Base-by-base conservation (phyloP, 2,888 invertebrate species). In the Drosophila rubida region DNA sequence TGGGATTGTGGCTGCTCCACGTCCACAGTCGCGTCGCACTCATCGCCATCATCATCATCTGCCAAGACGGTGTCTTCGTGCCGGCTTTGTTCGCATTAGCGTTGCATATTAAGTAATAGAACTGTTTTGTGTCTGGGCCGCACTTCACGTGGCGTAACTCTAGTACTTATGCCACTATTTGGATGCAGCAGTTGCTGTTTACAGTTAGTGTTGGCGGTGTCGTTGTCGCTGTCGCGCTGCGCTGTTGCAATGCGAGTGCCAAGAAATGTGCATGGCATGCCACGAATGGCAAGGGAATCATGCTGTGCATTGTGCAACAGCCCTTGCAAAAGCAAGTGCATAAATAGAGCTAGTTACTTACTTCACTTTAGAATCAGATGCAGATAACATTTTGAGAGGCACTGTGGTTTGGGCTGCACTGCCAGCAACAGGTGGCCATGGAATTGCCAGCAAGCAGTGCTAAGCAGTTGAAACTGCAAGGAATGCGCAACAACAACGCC, bases 21-120 rank as follows among this genome's bases (percentile, higher is more conserved):
- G 44, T 70, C 37, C 30, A 35, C 35, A 35, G 7, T 13, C 35
- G 49, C 42, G 32, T 30, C 42, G n/a, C 46, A 37, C 41, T 19
- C 39, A 51, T 44, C 37, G 37, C 25, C 44, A 44, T 49, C 58
- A 45, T 48, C 61, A 37, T 37, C 35, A 37, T 37, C 35, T 37
- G 13, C 35, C 35, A 14, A 13, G 35, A 13, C 35, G 14, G 54
- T 35, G 50, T 65, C 55, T 69, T 79, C 83, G 83, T 85, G 73
- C 74, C 60, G 84, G 66, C 66, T 77, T 86, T 80, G 87, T 82
- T 82, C 83, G 88, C 83, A 83, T 87, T 82, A 83, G 80, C 55
- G 58, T 62, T 69, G 87, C 78, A 87, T 87, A 84, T 84, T 84
- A 84, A 88, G 87, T 84, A 84, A 84, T 88, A 84, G 84, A 84